These are phyloP conservation scores for Phoebastria nigripes DNA, from an alignment of 2,797 vertebrate genomes.

Conservation along the genomic window DNA sequence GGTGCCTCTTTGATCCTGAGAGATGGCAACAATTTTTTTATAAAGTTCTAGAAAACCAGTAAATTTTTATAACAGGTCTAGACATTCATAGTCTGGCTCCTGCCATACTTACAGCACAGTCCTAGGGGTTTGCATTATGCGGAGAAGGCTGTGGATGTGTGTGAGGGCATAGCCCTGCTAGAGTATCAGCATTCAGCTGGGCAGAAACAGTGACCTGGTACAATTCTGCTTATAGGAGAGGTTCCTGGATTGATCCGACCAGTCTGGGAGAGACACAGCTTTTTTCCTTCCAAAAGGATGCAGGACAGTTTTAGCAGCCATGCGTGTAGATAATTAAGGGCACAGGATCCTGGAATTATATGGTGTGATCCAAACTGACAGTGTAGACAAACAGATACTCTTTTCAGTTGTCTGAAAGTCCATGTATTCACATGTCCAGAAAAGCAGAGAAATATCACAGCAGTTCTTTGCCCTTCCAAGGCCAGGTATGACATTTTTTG, in stretches of 20 bases:
- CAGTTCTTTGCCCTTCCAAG: not conserved
- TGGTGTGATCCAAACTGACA: not conserved
- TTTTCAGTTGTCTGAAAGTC: not conserved
- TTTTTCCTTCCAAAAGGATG: not conserved
- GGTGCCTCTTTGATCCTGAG: not conserved
- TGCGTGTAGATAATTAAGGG: not conserved
- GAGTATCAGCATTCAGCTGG: not conserved
- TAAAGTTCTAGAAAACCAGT: not conserved
- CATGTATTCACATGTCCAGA: not conserved
- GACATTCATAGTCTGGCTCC: not conserved
- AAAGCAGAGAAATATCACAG: not conserved
- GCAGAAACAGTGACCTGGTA: not conserved
- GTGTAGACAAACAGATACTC: not conserved
- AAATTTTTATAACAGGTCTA: not conserved
- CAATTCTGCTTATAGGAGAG: not conserved
- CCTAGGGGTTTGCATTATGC: accelerated
- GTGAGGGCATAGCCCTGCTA: not conserved
- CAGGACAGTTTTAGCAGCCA: not conserved
- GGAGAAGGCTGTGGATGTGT: not conserved
- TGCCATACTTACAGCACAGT: not conserved
- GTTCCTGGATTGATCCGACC: not conserved
- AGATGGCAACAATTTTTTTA: not conserved
- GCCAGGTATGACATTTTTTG: not conserved
- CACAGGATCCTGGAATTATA: not conserved
- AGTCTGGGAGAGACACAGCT: not conserved